Conservation (phyloP, 1,140 invertebrate genomes). For the Drosophila athabasca region DNA sequence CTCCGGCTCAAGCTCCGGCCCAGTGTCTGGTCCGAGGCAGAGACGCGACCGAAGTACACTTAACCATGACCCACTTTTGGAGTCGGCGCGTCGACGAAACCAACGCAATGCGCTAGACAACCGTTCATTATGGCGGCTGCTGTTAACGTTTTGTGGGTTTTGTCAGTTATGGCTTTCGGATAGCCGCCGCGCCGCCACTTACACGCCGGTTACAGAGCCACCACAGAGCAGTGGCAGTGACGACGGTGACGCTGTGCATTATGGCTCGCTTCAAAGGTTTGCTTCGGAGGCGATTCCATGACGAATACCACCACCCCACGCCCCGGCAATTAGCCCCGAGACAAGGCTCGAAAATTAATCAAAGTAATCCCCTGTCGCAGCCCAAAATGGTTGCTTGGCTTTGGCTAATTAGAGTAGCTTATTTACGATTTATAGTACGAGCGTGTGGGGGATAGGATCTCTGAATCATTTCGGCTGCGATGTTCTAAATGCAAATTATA, state of each 20-base stretch:
- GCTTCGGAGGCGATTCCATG: not conserved
- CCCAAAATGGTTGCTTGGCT: not conserved
- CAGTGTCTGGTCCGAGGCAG: slow-evolving; percentile 9
- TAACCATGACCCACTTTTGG: slow-evolving; percentile 77
- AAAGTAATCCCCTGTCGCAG: slow-evolving; percentile 32
- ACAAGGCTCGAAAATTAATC: slow-evolving; percentile 29
- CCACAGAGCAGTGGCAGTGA: slow-evolving; percentile 6
- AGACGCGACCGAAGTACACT: slow-evolving; percentile 69
- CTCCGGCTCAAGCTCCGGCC: slow-evolving; percentile 3
- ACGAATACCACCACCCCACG: not conserved
- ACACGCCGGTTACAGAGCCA: slow-evolving; percentile 3
- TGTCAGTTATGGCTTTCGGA: slow-evolving; percentile 35
- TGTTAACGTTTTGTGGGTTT: slow-evolving; percentile 26
- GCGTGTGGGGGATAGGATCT: not conserved
- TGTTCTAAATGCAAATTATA: slow-evolving; percentile 69
- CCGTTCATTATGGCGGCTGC: slow-evolving; percentile 43
- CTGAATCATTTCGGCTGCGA: slow-evolving; percentile 43
- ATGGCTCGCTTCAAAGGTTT: slow-evolving; percentile 23
- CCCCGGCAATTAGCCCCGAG: not conserved
- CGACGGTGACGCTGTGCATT: no score
- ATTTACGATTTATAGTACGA: slow-evolving; percentile 4
- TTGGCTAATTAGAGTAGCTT: slow-evolving; percentile 25
- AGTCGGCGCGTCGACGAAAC: slow-evolving; percentile 13
- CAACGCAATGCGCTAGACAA: slow-evolving; percentile 55
- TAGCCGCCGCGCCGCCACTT: slow-evolving; percentile 28